phyloP scores from a whole-genome alignment of 2,113 vertebrate species.

The Tetrao urogallus region DNA sequence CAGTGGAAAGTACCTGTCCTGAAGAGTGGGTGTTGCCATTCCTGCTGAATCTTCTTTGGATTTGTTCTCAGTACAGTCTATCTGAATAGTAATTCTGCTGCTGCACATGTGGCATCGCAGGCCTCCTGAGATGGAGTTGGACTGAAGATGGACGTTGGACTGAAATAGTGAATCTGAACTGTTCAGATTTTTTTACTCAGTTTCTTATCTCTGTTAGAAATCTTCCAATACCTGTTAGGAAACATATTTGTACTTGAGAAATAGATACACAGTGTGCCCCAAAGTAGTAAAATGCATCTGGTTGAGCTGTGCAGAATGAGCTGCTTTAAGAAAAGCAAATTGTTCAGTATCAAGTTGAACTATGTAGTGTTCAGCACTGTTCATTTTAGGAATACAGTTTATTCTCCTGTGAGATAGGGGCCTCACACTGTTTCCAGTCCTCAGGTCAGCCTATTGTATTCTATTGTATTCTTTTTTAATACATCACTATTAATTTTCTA shows the following conservation, averaged over 20 bases:
- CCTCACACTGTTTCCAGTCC: not conserved
- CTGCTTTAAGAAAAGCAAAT: not conserved
- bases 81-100: not conserved
- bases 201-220: not conserved
- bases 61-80: not conserved
- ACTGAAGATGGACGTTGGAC: not conserved
- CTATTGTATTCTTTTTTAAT: not conserved
- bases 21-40: not conserved
- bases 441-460: not conserved
- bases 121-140: not conserved
- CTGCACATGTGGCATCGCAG: not conserved
- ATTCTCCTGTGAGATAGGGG: not conserved
- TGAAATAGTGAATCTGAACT: not conserved
- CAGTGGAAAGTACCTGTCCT: not conserved
- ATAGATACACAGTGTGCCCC: not conserved
- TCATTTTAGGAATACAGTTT: not conserved
- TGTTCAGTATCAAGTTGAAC: not conserved
- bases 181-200: not conserved
- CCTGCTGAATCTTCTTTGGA: not conserved
- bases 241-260: not conserved
- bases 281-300: not conserved
- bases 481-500: not conserved
- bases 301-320: not conserved
- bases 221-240: not conserved
- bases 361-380: not conserved